phyloP scores from a whole-genome alignment of 2,888 invertebrate species.

The Idaea dimidiata region DNA sequence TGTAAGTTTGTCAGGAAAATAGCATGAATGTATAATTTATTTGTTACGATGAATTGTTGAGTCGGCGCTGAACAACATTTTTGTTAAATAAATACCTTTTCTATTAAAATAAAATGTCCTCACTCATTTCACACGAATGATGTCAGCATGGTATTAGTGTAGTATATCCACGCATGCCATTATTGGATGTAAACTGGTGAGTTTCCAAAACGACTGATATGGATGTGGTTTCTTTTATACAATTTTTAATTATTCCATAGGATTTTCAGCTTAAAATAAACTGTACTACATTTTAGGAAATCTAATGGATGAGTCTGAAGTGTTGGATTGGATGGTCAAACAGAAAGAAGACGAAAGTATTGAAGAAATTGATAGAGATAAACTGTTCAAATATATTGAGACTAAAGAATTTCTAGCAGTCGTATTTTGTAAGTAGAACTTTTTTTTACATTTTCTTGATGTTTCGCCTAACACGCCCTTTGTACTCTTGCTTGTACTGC shows the following conservation, averaged over 20 bases:
- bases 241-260: conserved; percentile 38
- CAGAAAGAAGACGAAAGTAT: conserved; percentile 96
- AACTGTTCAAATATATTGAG: conserved; percentile 90
- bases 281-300: conserved; percentile 72
- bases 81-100: conserved; percentile 79
- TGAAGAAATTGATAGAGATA: conserved; percentile 92
- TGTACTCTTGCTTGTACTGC: too few species aligned
- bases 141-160: conserved; percentile 77
- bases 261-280: conserved; percentile 45
- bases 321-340: conserved; percentile 94
- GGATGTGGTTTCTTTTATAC: conserved; percentile 77
- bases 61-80: conserved; percentile 71
- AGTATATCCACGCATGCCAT: conserved; percentile 75
- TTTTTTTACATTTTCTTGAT: neutral
- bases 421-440: conserved; percentile 90
- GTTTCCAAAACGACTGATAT: conserved; percentile 66
- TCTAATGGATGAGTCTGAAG: conserved; percentile 87
- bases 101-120: conserved; percentile 64
- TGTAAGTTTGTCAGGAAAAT: conserved; percentile 71
- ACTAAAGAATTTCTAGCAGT: conserved; percentile 95
- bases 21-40: conserved; percentile 75
- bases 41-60: conserved; percentile 75
- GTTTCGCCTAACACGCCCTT: neutral
- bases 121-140: conserved; percentile 73
- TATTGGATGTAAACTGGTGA: conserved; percentile 75